Evolutionary conservation across 1,140 invertebrate genomes (phyloP), one percentile per base, ranked within the genome.

Genomic region (Diorhabda sublineata): DNA sequence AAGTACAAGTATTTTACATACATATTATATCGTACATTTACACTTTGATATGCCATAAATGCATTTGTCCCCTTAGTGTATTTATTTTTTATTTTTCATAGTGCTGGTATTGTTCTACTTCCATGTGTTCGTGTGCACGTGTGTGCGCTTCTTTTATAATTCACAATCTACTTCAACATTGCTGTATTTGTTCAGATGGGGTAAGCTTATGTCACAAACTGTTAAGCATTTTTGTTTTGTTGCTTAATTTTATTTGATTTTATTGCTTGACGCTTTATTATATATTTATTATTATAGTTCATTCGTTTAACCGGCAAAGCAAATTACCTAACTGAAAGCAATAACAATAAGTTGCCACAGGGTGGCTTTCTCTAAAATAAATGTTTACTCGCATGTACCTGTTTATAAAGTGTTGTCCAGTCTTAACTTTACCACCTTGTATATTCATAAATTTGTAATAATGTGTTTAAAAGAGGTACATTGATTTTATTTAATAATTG

Each of bases 91-190:
- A 56, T 71, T 68, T 72, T 45, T 60, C 60, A 56, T 69, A 70
- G 58, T 70, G 67, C 64, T 65, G 63, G 57, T 58, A 68, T 59
- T 26, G 11, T 57, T 44, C 59, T 47, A 66, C 67, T 57, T 70
- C 66, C 61, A 74, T 76, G 70, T 72, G 71, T 66, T 69, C 71
- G 68, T 75, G 73, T 70, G 43, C 71, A 67, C 70, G 70, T 52
- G 65, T 75, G 9, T 75, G 72, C 66, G 74, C 72, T 58, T 72
- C 72, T 45, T 75, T 72, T 68, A 45, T 75, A 59, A 72, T 75
- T 62, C 69, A 72, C 68, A 70, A 69, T 67, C 58, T 74, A 52
- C 45, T 75, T 43, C 69, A 71, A 61, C 70, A 70, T 59, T 75
- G 74, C 69, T 75, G 74, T 60, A 64, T 65, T 60, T 74, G 67